Evolutionary conservation across 2,888 invertebrate genomes (phyloP), one percentile per base, ranked within the genome.

Genomic region (Onchidella celtica): DNA sequence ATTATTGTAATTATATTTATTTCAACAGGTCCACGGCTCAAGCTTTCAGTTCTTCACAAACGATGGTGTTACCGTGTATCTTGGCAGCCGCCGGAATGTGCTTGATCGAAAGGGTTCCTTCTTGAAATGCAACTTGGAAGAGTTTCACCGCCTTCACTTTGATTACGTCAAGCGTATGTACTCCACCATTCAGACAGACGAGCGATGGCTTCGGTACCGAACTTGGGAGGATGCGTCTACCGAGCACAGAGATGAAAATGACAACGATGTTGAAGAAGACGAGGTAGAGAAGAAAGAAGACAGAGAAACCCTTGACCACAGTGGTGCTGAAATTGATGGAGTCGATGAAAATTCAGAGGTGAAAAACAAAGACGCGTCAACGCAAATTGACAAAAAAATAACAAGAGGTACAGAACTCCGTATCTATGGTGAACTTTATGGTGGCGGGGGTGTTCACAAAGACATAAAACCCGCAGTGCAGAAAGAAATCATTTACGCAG

Each of bases 401-500:
- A 61, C 21, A 6, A 61, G 27, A 21, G n/a, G n/a, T 6, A 72
- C 32, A 24, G 79, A 70, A 34, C 29, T 80, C 6, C 55, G 80
- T 29, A 75, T 80, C 27, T 80, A 75, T 29, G 80, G 80, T 17
- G 80, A 80, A n/a, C 38, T 80, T 3, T 80, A 75, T 36, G 80
- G 80, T 1, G 80, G 80, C 2, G 80, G 80, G 1, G 80, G 80
- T 4, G 73, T 80, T 6, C 14, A 73, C 14, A 40, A 36, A 59
- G 61, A 74, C 24, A 17, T 74, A 0, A 75, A 40, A 36, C 32
- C 47, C 40, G 80, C 74, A 4, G 40, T 80, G 11, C 80, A 80
- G 68, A 80, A 75, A 59, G 80, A 80, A 36, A 80, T 80, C 29
- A 80, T 80, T 21, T 80, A 80, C 57, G 24, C 68, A 38, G 80